Conservation (phyloP, 2,888 invertebrate species). For the Melinopterus prodromus region DNA sequence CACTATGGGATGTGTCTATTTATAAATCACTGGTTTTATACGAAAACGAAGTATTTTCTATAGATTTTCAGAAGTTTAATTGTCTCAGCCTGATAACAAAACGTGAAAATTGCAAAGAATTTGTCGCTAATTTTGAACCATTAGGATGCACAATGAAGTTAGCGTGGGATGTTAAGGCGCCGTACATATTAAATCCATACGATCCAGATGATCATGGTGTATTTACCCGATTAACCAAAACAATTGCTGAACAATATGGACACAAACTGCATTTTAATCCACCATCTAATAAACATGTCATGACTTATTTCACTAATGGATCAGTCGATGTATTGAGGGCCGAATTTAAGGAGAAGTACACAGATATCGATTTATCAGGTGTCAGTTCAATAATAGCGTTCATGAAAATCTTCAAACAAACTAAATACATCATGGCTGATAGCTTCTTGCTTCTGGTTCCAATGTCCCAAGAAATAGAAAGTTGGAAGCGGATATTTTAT, state of each 20-base stretch:
- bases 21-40: conserved; percentile 5
- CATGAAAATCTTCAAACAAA: conserved; percentile 5
- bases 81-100: background rate
- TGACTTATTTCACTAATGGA: background rate
- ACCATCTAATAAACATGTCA: conserved; percentile 11
- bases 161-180: conserved; percentile 10
- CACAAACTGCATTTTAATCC: background rate
- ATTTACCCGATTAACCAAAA: conserved; percentile 10
- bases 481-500: conserved; percentile 10
- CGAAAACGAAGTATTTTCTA: background rate
- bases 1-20: conserved; percentile 14
- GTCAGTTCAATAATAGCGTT: conserved; percentile 12
- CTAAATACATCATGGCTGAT: background rate
- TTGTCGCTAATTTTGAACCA: background rate
- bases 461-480: conserved; percentile 6
- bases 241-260: conserved; percentile 7
- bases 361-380: conserved; percentile 13
- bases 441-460: conserved; percentile 8
- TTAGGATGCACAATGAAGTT: background rate
- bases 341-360: conserved; percentile 4
- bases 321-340: background rate
- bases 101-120: background rate
- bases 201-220: background rate
- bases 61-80: conserved; percentile 15
- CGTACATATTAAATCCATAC: conserved; percentile 6